Base-by-base conservation (phyloP, 2,797 vertebrate species). In the Etheostoma nigrum region DNA sequence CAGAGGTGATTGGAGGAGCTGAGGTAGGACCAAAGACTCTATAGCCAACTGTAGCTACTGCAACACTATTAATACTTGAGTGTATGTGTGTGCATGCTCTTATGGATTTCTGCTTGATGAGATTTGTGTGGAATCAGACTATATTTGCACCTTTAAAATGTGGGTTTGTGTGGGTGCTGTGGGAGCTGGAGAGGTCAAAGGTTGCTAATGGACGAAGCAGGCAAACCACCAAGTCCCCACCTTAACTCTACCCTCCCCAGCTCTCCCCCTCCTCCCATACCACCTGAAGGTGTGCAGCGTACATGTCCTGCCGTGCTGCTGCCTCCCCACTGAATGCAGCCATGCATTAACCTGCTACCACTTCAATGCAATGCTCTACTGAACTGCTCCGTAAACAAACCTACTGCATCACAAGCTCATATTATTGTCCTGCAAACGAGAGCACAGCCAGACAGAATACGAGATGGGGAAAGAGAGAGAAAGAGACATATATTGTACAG, bases 121-220 rank as follows among this genome's bases (percentile, higher is more conserved):
- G 57, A 40, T 70, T 68, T 47, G 40, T 53, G 8, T 68, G 23
- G 18, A 25, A 58, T 62, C 21, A n/a, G 18, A 57, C 30, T 40
- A 44, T 60, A 74, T 72, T 51, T 76, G n/a, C 1, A 1, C 30
- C 16, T 61, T 65, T 51, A 59, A 83, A 81, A 85, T 76, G 19
- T 21, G 23, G 6, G 19, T 79, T 74, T 21, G 9, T 82, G 59
- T 72, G 44, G 51, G 55, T 54, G 67, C 60, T 52, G 14, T 55
- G 72, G 79, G 72, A 83, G 54, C 64, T 69, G 47, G 47, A 1
- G 4, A 51, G 84, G 74, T 89, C 80, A 89, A 81, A 90, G 86
- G 82, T 81, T 67, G 55, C 87, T 90, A 91, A 91, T 91, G 87
- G 86, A 88, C 16, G 64, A 85, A 74, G 72, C 62, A 70, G 64